Evolutionary conservation across 2,113 vertebrate genomes (phyloP).

Genomic region (Salvelinus alpinus): DNA sequence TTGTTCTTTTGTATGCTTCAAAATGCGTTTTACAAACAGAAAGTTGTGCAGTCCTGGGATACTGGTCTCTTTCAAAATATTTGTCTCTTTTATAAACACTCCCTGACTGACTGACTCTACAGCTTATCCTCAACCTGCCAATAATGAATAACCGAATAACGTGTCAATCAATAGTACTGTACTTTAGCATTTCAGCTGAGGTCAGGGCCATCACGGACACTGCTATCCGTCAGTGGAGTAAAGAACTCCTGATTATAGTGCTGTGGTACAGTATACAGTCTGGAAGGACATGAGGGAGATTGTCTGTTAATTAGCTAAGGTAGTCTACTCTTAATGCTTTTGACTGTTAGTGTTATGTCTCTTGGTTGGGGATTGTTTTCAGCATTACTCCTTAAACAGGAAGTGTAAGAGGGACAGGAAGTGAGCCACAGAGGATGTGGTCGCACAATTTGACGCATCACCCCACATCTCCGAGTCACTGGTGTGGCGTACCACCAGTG

Average conservation of each 20-base stretch:
- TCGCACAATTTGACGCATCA: neutral
- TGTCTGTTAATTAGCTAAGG: no score
- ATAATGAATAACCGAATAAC: neutral
- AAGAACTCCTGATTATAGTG: neutral
- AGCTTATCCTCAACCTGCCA: neutral
- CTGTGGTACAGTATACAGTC: neutral
- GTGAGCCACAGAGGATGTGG: slow-evolving; percentile 48
- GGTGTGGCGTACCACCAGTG: no score
- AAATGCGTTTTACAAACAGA: neutral
- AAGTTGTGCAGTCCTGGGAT: neutral
- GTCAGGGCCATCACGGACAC: neutral
- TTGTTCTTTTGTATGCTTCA: no score
- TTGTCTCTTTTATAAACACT: neutral
- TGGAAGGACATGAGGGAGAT: neutral
- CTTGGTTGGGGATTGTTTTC: neutral
- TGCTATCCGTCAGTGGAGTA: neutral
- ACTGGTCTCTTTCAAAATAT: neutral
- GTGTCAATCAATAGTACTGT: neutral
- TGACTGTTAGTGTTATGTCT: neutral
- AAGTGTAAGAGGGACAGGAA: slow-evolving; percentile 52
- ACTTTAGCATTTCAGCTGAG: neutral
- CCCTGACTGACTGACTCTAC: neutral
- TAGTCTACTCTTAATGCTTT: neutral
- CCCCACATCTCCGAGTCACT: neutral
- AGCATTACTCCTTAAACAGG: slow-evolving; percentile 16